These are phyloP conservation scores for Osmoderma eremita DNA, from an alignment of 2,888 invertebrate species.

Conservation along the genomic window DNA sequence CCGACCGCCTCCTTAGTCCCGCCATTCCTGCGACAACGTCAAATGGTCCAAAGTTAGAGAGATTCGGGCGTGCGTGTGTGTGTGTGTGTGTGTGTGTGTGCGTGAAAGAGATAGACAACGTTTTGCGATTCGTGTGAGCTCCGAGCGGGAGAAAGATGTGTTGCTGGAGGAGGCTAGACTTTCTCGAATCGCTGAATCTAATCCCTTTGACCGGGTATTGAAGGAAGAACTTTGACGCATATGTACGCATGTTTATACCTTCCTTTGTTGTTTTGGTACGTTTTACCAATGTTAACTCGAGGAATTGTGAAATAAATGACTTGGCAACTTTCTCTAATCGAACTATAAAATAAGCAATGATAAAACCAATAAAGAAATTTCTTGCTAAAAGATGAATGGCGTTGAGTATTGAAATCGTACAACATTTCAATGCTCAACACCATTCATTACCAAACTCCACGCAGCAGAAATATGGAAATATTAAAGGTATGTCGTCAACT, in stretches of 20 bases:
- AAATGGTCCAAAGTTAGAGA: slow-evolving; percentile 51
- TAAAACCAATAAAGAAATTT: no score
- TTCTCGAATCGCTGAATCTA: slow-evolving; percentile 28
- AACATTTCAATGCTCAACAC: no score
- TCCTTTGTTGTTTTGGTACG: background rate
- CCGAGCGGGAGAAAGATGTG: slow-evolving; percentile 20
- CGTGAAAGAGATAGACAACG: no score
- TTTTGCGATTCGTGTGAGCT: slow-evolving; percentile 20
- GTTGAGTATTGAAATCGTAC: no score
- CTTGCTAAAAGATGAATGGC: no score
- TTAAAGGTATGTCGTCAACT: no score
- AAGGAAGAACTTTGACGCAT: slow-evolving; percentile 19
- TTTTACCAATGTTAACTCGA: no score
- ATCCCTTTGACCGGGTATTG: slow-evolving; percentile 28
- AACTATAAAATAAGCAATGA: no score
- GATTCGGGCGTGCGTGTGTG: slow-evolving; percentile 31
- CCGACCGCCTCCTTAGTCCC: slow-evolving; percentile 48
- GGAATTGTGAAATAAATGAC: no score
- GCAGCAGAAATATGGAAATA: no score
- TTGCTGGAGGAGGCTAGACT: background rate
- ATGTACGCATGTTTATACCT: background rate
- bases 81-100: slow-evolving; percentile 24
- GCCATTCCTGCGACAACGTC: slow-evolving; percentile 49
- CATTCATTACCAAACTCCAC: no score
- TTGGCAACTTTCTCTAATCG: no score